These are phyloP conservation scores for Tetramorium bicarinatum DNA, from an alignment of 2,888 invertebrate genomes.

Conservation along the genomic window DNA sequence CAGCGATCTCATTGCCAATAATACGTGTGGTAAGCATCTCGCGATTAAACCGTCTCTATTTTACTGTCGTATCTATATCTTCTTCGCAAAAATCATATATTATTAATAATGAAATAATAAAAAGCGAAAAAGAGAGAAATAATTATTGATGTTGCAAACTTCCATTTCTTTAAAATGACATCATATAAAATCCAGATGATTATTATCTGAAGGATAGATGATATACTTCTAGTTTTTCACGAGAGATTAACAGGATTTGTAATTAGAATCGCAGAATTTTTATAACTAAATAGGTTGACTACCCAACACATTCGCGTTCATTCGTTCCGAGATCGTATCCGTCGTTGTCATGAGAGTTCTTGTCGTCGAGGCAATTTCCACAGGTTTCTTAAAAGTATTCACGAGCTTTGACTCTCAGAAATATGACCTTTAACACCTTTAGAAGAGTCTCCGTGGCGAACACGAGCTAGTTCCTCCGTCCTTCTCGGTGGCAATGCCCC, in stretches of 20 bases:
- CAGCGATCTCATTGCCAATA: conserved; percentile 88
- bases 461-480: not conserved
- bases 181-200: not conserved
- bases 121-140: not conserved
- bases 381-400: conserved; percentile 22
- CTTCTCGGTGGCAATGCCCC: conserved; percentile 43
- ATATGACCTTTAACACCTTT: not conserved
- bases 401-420: conserved; percentile 15
- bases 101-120: not conserved
- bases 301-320: not conserved
- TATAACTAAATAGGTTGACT: conserved; percentile 23
- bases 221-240: not conserved
- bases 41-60: not conserved
- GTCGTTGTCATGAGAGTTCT: not conserved
- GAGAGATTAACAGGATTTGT: conserved; percentile 2
- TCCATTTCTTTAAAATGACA: too few species aligned
- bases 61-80: not conserved
- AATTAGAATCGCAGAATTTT: not conserved
- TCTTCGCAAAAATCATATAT: not conserved
- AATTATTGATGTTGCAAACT: too few species aligned
- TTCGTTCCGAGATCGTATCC: not conserved
- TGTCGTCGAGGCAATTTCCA: not conserved
- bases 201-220: not conserved
- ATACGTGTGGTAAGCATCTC: conserved; percentile 88
- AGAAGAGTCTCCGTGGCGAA: conserved; percentile 5